Evolutionary conservation across 1,140 invertebrate species (phyloP), one percentile per base, ranked within the genome.

Genomic region (Drosophila busckii): DNA sequence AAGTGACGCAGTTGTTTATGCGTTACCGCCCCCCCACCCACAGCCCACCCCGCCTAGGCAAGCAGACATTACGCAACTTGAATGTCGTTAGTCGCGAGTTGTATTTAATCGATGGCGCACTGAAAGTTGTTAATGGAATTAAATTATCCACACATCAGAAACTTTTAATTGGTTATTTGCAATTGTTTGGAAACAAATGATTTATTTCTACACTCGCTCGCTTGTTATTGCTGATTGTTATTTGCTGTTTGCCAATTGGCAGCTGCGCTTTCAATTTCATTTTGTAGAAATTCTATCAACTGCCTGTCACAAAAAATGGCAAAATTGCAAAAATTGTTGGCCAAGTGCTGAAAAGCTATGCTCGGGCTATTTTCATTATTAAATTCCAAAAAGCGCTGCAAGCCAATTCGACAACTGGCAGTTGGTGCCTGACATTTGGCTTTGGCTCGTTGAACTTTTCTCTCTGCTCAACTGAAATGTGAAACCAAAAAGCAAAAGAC

Each of bases 91-190:
- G n/a, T 2, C 23, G 1, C 26, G 0, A 9, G 3, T 12, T 20
- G 10, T n/a, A 23, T 28, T 34, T 26, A 68, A 62, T 60, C 64
- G 42, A 54, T 60, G 15, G 50, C 41, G 25, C 19, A n/a, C 12
- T 15, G n/a, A 54, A 76, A 62, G 65, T 70, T 70, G 9, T 10
- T 22, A 52, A 52, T 49, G 23, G 25, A 80, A 71, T 64, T 35
- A 71, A 78, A 68, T 71, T 64, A 55, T 69, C 15, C 37, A 25
- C 46, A 29, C 17, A 20, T 35, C 26, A 44, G 12, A 40, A 70
- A 73, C 50, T 78, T 80, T 78, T 78, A 78, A 78, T 78, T 78
- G 73, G 75, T 80, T 69, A 69, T 64, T 56, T 56, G 53, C 29
- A 71, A 70, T n/a, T 78, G 66, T 20, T 37, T 22, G 12, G 12